Base-by-base conservation (phyloP, 2,888 invertebrate genomes). In the Rhorus exstirpatorius region DNA sequence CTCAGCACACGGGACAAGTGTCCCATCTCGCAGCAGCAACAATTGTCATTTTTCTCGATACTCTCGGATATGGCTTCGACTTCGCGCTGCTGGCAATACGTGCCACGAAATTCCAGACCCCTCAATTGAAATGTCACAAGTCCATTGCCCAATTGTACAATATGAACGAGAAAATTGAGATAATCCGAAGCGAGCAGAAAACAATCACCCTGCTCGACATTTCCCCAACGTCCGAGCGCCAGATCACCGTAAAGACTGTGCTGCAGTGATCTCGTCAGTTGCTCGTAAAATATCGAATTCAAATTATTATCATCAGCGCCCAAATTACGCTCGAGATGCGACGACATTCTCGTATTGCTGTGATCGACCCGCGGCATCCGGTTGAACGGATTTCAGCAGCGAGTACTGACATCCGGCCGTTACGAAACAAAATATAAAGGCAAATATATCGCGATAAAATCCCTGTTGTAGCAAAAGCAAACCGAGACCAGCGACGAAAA, bases 251-350 rank as follows among this genome's bases (percentile, higher is more conserved):
- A 99, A 4, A 99, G 94, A 38, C 98, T 98, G 93, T 98, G 98
- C 91, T 99, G 99, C 82, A 99, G 94, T 1, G 99, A 99, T 3
- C 99, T 95, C 0, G 99, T 99, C 67, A 99, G 94, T 92, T 99
- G 99, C 93, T 99, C 99, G 93, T 99, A 99, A 94, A 99, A 99
- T 91, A 99, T 99, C 0, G 99, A 99, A 93, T 99, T 99, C 70
- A 99, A 93, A 93, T 99, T 99, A 93, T 99, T 99, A 93, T 99
- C 99, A 91, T 99, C 99, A 87, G 97, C 95, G 83, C 98, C 96
- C 55, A 98, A 94, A 93, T 99, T 99, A 60, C 99, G 95, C 86
- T 99, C 99, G 61, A 99, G 93, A 91, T 99, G 99, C 17, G 98
- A 97, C 0, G 98, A 97, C 38, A 99, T 95, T 19, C 99, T 95